Evolutionary conservation across 2,797 vertebrate genomes (phyloP).

Genomic region (Neostethus bicornis): DNA sequence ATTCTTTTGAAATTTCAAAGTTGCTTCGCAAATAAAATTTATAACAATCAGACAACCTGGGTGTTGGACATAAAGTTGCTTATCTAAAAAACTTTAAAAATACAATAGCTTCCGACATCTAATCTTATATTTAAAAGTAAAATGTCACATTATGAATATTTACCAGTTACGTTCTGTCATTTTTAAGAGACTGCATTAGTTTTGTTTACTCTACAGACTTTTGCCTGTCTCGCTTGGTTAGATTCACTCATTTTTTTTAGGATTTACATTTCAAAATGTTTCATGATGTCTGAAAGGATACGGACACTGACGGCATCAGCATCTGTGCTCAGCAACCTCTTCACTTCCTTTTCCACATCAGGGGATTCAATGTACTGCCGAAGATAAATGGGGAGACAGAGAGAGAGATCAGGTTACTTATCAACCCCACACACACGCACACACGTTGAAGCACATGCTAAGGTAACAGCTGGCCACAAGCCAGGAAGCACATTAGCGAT

Average conservation of each 20-base stretch:
- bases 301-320: slow-evolving; percentile 91
- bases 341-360: slow-evolving; percentile 96
- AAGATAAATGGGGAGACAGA: slow-evolving; percentile 22
- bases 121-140: not conserved
- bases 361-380: slow-evolving; percentile 89
- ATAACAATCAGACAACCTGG: too few species aligned
- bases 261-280: not conserved
- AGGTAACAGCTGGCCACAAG: slow-evolving; percentile 57
- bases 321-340: slow-evolving; percentile 91
- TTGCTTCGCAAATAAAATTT: too few species aligned
- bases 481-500: slow-evolving; percentile 80
- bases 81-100: not conserved
- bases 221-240: not conserved
- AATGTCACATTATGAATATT: not conserved
- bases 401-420: slow-evolving; percentile 54
- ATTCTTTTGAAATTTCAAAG: slow-evolving; percentile 4
- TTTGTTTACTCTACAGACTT: not conserved
- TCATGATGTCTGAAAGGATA: slow-evolving; percentile 85
- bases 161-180: not conserved
- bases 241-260: not conserved
- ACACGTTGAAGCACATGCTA: slow-evolving; percentile 23
- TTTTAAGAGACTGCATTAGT: not conserved
- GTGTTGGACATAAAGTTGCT: too few species aligned
- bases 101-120: not conserved
- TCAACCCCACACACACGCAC: slow-evolving; percentile 7